Conservation (phyloP, 2,113 vertebrate species). For the Emydura subglobosa region DNA sequence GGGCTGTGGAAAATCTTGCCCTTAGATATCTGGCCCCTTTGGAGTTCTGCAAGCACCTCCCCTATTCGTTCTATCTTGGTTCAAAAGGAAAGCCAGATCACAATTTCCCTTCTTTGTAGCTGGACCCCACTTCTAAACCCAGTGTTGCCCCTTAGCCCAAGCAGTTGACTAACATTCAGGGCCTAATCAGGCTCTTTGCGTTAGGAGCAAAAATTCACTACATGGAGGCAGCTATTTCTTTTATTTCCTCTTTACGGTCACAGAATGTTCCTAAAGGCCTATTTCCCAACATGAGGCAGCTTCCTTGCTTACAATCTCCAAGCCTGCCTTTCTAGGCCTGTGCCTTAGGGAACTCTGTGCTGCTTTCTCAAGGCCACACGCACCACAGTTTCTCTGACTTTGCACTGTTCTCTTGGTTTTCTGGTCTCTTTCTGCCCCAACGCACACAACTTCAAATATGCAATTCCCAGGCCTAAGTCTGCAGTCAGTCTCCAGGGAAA, state of each 20-base stretch:
- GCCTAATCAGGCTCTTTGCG: neutral
- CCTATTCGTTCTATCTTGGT: neutral
- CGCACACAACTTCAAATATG: neutral
- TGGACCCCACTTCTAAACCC: neutral
- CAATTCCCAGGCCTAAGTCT: neutral
- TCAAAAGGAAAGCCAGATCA: neutral
- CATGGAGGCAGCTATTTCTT: conserved; percentile 37
- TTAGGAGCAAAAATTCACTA: neutral
- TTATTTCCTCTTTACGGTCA: conserved; percentile 4
- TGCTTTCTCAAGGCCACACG: neutral
- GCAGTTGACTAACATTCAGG: neutral
- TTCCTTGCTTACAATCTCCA: conserved; percentile 40
- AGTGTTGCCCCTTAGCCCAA: neutral
- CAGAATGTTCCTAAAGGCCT: conserved; percentile 14
- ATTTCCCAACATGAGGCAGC: conserved; percentile 44
- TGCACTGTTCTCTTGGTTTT: neutral
- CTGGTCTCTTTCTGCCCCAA: neutral
- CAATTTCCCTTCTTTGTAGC: neutral
- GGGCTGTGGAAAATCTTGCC: neutral
- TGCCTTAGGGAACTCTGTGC: neutral
- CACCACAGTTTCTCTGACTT: neutral
- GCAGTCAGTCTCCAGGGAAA: neutral
- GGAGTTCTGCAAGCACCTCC: neutral
- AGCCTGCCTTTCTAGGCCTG: neutral
- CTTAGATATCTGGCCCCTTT: neutral